Conservation (phyloP, 1,140 invertebrate genomes). For the Drosophila azteca region DNA sequence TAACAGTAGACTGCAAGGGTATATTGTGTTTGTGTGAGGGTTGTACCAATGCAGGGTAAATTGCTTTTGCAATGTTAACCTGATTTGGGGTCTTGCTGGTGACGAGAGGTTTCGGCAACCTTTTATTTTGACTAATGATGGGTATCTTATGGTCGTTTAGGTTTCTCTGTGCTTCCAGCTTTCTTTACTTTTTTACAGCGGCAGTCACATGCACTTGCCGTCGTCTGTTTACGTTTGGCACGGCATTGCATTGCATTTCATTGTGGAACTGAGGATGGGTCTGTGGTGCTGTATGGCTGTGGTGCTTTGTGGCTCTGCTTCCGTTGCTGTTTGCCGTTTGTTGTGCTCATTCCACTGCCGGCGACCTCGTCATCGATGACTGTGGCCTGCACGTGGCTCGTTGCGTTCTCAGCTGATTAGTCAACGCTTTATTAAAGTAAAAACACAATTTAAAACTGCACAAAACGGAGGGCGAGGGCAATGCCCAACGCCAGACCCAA, state of each 20-base stretch:
- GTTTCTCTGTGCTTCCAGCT: neutral
- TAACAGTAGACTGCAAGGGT: too few species aligned
- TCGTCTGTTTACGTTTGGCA: constrained; percentile 24
- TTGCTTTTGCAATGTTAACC: too few species aligned
- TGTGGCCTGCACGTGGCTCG: constrained; percentile 55
- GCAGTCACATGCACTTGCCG: constrained; percentile 38
- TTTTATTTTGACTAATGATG: too few species aligned
- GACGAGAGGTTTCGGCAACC: too few species aligned
- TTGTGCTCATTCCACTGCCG: neutral
- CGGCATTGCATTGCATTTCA: constrained; percentile 15
- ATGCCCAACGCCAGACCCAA: constrained; percentile 11
- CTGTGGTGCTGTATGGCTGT: too few species aligned
- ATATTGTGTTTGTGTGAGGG: too few species aligned
- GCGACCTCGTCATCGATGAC: constrained; percentile 31
- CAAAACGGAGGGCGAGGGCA: constrained; percentile 23
- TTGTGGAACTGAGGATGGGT: neutral
- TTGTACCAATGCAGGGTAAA: too few species aligned
- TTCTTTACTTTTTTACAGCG: neutral
- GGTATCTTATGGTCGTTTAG: too few species aligned
- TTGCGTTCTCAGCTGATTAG: constrained; percentile 57
- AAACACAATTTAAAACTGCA: constrained; percentile 38
- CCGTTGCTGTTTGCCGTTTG: neutral
- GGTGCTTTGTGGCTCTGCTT: neutral
- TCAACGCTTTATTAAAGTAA: constrained; percentile 58
- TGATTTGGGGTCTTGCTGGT: too few species aligned